Evolutionary conservation across 2,797 vertebrate species (phyloP).

Genomic region (Poecile montanus): DNA sequence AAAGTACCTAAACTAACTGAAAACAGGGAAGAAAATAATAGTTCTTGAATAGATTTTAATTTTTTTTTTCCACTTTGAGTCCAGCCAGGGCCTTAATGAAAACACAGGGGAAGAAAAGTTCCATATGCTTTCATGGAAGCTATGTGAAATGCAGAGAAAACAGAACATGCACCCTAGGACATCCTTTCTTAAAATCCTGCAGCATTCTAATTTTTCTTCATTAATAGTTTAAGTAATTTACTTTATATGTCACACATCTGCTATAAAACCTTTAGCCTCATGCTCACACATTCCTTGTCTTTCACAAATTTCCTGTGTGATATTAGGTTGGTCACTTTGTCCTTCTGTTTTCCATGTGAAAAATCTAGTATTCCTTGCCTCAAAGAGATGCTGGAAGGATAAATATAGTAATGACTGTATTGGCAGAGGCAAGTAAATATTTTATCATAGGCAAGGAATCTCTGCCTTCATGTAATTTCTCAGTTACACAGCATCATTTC

Average conservation of each 20-base stretch:
- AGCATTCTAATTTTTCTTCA: background rate
- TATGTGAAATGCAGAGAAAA: background rate
- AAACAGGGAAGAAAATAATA: background rate
- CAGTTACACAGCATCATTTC: background rate
- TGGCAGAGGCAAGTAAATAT: conserved; percentile 30
- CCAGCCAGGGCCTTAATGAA: background rate
- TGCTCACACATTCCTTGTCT: background rate
- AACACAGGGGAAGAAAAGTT: background rate
- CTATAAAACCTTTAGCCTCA: conserved; percentile 5
- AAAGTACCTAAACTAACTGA: background rate
- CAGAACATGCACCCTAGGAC: background rate
- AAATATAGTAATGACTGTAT: conserved; percentile 38
- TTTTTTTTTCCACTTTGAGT: background rate
- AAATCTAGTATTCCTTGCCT: conserved; percentile 20
- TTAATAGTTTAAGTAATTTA: background rate
- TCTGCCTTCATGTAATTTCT: background rate
- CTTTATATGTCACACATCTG: background rate
- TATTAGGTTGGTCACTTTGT: background rate
- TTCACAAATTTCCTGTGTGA: background rate
- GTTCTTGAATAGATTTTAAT: background rate
- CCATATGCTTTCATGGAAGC: background rate
- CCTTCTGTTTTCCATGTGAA: conserved; percentile 38
- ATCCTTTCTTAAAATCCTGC: background rate
- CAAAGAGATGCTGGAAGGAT: conserved; percentile 22
- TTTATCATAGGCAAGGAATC: conserved; percentile 26